Percentiles rank a stretch among this genome's conserved stretches.
These are phyloP conservation scores for Drosophila phalerata DNA, from an alignment of 2,888 invertebrate genomes.

Conservation along the genomic window DNA sequence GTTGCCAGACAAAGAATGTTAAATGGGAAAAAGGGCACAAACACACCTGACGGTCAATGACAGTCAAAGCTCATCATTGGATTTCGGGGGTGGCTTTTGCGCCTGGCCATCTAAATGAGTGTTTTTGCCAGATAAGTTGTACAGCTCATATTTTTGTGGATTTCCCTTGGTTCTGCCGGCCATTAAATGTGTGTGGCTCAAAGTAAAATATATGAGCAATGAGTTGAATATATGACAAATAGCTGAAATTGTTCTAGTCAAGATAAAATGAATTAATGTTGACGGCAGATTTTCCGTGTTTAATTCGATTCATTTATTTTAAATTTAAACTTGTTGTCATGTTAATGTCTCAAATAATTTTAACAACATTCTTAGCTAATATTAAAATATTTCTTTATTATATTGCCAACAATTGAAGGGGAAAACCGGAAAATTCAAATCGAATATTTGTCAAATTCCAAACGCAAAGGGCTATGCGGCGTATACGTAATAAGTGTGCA, in stretches of 20 bases:
- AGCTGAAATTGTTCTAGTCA: constrained; percentile 1
- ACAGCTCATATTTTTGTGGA: constrained; percentile 63
- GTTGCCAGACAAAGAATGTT: constrained; percentile 1
- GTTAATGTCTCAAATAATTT: no score
- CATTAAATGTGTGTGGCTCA: constrained; percentile 47
- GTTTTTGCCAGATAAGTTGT: constrained; percentile 67
- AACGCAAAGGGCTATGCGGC: constrained; percentile 14
- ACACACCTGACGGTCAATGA: constrained; percentile 78
- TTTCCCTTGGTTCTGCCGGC: constrained; percentile 30
- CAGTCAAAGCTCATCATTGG: constrained; percentile 74
- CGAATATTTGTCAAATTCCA: constrained; percentile 43
- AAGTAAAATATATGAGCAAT: constrained; percentile 33
- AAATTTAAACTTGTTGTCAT: no score
- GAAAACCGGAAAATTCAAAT: constrained; percentile 27
- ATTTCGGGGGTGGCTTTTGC: constrained; percentile 12
- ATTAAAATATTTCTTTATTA: not conserved
- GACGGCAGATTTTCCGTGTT: not conserved
- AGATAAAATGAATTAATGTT: constrained; percentile 7
- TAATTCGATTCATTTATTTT: not conserved
- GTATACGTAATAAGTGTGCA: constrained; percentile 51
- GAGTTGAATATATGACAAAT: constrained; percentile 29
- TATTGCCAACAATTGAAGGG: not conserved
- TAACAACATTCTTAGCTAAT: not conserved
- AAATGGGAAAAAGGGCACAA: constrained; percentile 6
- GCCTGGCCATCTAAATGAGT: constrained; percentile 71